A percentile compares a stretch with the other conserved stretches of the same genome.
Conservation (phyloP, 2,113 vertebrate genomes). For the Daboia siamensis region DNA sequence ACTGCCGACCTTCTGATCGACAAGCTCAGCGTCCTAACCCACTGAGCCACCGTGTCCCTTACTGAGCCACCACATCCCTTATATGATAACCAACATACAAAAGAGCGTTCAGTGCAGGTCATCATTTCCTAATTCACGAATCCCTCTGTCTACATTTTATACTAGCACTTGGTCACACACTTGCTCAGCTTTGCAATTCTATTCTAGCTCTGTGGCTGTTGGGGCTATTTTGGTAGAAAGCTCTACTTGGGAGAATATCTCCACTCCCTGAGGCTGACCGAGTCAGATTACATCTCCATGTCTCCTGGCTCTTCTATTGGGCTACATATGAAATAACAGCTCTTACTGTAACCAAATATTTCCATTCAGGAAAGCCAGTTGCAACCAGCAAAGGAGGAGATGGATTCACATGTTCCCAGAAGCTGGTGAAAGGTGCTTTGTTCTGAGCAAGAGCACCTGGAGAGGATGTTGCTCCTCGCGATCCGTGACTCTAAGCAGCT, state of each 20-base stretch:
- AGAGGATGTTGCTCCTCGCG: constrained; percentile 66
- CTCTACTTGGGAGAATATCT: constrained; percentile 29
- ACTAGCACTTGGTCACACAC: neutral
- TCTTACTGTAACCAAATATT: constrained; percentile 79
- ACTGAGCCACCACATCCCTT: no score
- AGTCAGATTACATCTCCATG: constrained; percentile 64
- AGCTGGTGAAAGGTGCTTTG: constrained; percentile 88
- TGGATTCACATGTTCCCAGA: constrained; percentile 78
- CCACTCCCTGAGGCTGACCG: constrained; percentile 42
- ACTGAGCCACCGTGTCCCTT: no score
- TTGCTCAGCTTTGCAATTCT: constrained; percentile 9
- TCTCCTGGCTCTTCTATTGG: constrained; percentile 54
- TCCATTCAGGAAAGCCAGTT: constrained; percentile 74
- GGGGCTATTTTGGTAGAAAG: constrained; percentile 24
- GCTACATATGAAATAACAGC: constrained; percentile 73
- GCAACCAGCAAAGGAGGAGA: constrained; percentile 72
- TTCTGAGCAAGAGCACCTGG: constrained; percentile 85
- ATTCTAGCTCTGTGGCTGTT: neutral
- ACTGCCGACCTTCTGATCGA: no score
- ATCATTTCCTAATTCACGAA: no score
- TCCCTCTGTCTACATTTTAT: neutral
- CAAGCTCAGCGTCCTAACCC: no score
- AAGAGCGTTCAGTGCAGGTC: neutral
- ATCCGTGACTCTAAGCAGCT: constrained; percentile 7
- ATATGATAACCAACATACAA: neutral